A percentile compares a stretch with the other conserved stretches of the same genome.
Evolutionary conservation across 2,113 vertebrate species (phyloP).

Genomic region (Oxyura jamaicensis): DNA sequence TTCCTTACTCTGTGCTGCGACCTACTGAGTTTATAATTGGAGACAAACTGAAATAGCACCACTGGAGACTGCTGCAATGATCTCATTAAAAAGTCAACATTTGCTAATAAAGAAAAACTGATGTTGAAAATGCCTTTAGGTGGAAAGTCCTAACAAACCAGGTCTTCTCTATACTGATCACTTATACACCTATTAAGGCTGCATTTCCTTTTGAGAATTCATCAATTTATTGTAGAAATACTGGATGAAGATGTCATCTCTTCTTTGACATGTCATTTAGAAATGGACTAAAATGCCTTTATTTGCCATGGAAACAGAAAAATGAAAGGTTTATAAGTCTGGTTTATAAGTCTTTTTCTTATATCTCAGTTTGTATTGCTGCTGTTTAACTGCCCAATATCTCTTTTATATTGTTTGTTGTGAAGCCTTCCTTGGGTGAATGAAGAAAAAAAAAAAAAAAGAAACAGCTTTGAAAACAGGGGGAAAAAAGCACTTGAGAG

Average conservation of each 20-base stretch:
- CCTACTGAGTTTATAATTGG: constrained; percentile 28
- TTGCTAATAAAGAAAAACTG: background rate
- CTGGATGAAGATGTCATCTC: background rate
- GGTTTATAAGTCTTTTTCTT: background rate
- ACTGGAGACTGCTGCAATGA: background rate
- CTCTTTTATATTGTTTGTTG: background rate
- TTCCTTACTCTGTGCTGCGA: background rate
- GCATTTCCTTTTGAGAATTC: background rate
- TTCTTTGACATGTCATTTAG: background rate
- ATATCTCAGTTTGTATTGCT: background rate
- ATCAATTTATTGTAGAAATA: background rate
- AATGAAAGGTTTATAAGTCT: background rate
- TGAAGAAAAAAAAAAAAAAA: background rate
- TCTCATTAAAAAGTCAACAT: constrained; percentile 9
- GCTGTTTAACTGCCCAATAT: background rate
- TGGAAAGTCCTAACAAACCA: background rate
- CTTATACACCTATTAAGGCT: background rate
- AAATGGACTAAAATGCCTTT: background rate
- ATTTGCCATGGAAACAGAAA: background rate
- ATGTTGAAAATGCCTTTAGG: background rate
- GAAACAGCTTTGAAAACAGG: background rate
- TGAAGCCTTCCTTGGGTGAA: background rate
- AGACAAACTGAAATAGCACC: background rate
- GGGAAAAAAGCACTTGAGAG: background rate
- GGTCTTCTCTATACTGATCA: background rate